These are phyloP conservation scores for Trypoxylon attenuatum DNA, from an alignment of 2,888 invertebrate species.

Conservation along the genomic window DNA sequence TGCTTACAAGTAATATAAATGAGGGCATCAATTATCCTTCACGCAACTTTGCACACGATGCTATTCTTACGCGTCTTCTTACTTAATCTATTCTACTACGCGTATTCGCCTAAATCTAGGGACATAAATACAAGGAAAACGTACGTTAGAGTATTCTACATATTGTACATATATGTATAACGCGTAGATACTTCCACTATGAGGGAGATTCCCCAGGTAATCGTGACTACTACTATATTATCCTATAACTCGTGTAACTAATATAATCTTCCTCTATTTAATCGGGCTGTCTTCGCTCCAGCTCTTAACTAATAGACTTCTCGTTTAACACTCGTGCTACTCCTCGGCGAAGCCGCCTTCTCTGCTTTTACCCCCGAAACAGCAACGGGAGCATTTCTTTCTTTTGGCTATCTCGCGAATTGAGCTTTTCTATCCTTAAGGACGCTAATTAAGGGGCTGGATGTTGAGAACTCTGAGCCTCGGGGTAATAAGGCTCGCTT, in stretches of 20 bases:
- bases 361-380: conserved; percentile 13
- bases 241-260: conserved; percentile 26
- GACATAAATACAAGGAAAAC: too few species aligned
- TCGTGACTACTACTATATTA: conserved; percentile 19
- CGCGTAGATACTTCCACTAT: background rate
- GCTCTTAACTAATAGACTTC: conserved; percentile 16
- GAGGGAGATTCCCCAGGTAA: background rate
- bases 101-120: too few species aligned
- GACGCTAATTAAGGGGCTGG: too few species aligned
- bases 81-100: too few species aligned
- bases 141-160: background rate
- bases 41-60: too few species aligned
- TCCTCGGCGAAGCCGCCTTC: conserved; percentile 9
- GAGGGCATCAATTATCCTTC: too few species aligned
- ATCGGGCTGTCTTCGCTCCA: conserved; percentile 16
- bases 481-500: too few species aligned
- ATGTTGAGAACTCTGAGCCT: too few species aligned
- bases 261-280: conserved; percentile 35
- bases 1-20: too few species aligned
- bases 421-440: background rate
- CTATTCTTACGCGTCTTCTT: too few species aligned
- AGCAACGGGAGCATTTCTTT: too few species aligned
- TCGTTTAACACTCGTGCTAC: conserved; percentile 8
- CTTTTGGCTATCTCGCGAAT: background rate
- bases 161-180: background rate